Base-by-base conservation (phyloP, 2,888 invertebrate species). In the Rapana venosa region DNA sequence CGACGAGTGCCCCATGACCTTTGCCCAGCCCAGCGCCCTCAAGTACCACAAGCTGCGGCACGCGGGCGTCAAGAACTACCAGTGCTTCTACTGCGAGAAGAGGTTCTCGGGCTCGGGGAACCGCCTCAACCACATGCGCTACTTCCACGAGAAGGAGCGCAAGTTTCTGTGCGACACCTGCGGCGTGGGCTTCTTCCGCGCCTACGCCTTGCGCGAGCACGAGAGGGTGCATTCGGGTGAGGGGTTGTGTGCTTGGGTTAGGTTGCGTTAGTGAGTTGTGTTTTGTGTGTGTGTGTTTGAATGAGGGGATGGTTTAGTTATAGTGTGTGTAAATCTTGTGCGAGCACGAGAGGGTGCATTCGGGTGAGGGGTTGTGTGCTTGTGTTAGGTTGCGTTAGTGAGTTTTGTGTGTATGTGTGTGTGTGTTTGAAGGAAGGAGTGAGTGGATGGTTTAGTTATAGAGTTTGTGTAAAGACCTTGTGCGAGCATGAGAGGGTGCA, bases 151-250 rank as follows among this genome's bases (percentile, higher is more conserved):
- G 26, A 79, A 81, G 79, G 79, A 88, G 58, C 56, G 79, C 32
- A 77, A 77, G 61, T 88, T 88, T 22, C 58, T 88, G 77, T 88
- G 88, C n/a, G 88, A 88, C 56, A 88, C 88, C 11, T 88, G 88
- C 77, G 88, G 88, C 2, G 79, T 79, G 20, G 47, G 88, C n/a
- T 88, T 88, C 58, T 79, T 58, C 77, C 56, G 88, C 17, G 88
- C 88, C 15, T 79, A 61, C 35, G 74, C 30, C 15, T 26, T 88
- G 58, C 79, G 88, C 2, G 88, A 88, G 32, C 88, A 88, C 32
- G 79, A 88, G 58, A 30, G 88, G 15, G 17, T 79, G 11, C 88
- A 88, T 15, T 79, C 88, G 56, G 88, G 88, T 79, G 74, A 79
- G 47, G 4, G 8, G 35, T 79, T 11, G 79, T 79, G 22, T 79